phyloP scores from a whole-genome alignment of 37 sponge, comb jelly and placozoan genomes.

The Ianthella basta region DNA sequence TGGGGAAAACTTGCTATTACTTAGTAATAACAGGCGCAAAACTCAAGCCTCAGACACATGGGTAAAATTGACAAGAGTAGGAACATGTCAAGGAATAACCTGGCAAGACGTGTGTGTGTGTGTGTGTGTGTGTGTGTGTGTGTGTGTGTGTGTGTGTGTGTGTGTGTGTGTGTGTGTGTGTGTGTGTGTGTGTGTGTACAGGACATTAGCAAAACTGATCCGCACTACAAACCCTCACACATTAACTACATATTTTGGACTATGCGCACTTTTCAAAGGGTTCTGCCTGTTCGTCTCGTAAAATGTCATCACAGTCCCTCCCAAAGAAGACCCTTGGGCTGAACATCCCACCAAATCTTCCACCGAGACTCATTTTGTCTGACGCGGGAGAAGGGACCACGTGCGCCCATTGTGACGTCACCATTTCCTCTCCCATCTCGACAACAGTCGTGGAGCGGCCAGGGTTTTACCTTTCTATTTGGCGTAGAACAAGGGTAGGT shows the following conservation, averaged over 20 bases:
- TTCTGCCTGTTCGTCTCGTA: slow-evolving; percentile 1
- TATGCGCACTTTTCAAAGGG: slow-evolving; percentile 14
- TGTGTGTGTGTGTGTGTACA: too few species aligned
- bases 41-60: background rate
- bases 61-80: background rate
- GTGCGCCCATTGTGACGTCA: too few species aligned
- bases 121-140: slow-evolving; percentile 8
- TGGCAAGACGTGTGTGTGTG: background rate
- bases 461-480: too few species aligned
- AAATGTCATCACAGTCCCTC: slow-evolving; percentile 23
- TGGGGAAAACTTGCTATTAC: background rate
- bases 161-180: slow-evolving; percentile 23
- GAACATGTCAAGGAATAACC: background rate
- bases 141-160: slow-evolving; percentile 16
- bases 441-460: too few species aligned
- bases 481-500: too few species aligned
- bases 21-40: background rate
- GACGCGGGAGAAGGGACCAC: background rate
- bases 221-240: too few species aligned
- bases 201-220: too few species aligned
- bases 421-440: too few species aligned
- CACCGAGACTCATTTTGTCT: background rate
- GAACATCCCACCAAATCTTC: background rate
- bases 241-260: too few species aligned
- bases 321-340: slow-evolving; percentile 4